These are phyloP conservation scores for Orius insidiosus DNA, from an alignment of 1,140 invertebrate species.

Conservation along the genomic window DNA sequence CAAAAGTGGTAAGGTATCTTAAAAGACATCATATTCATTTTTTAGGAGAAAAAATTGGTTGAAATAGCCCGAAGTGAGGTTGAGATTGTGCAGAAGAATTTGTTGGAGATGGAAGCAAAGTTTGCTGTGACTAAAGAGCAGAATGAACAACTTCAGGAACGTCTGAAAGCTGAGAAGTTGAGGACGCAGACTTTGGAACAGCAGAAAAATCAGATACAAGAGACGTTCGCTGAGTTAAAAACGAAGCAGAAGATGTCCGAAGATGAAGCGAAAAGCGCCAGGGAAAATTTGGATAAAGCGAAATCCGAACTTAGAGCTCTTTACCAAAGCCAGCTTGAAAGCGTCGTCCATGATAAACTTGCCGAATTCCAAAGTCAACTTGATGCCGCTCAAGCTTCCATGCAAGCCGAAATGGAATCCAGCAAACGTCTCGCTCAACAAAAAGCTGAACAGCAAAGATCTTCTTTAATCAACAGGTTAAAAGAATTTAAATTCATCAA, in stretches of 20 bases:
- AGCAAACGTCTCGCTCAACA: slow-evolving; percentile 47
- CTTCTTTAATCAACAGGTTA: slow-evolving; percentile 53
- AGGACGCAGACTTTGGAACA: slow-evolving; percentile 30
- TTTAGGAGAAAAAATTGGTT: slow-evolving; percentile 29
- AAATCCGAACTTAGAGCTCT: slow-evolving; percentile 47
- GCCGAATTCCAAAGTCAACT: slow-evolving; percentile 59
- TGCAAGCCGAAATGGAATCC: slow-evolving; percentile 43
- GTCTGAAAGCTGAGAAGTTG: slow-evolving; percentile 33
- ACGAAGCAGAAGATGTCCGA: slow-evolving; percentile 32
- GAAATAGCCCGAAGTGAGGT: slow-evolving; percentile 13
- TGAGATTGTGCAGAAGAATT: slow-evolving; percentile 4
- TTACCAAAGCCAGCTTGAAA: slow-evolving; percentile 63
- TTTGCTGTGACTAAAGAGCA: slow-evolving; percentile 32
- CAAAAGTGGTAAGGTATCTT: slow-evolving; percentile 10
- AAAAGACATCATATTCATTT: neutral
- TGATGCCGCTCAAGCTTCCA: slow-evolving; percentile 41
- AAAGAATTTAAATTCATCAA: slow-evolving; percentile 14
- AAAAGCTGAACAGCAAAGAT: slow-evolving; percentile 47
- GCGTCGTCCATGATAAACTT: slow-evolving; percentile 52
- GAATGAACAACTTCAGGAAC: slow-evolving; percentile 30
- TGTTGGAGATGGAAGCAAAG: slow-evolving; percentile 28
- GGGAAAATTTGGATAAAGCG: slow-evolving; percentile 40
- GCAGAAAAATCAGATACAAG: slow-evolving; percentile 30
- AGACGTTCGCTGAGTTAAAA: slow-evolving; percentile 28
- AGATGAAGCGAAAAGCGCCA: slow-evolving; percentile 33